Base-by-base conservation (phyloP, 2,113 vertebrate genomes). In the Scomber scombrus region DNA sequence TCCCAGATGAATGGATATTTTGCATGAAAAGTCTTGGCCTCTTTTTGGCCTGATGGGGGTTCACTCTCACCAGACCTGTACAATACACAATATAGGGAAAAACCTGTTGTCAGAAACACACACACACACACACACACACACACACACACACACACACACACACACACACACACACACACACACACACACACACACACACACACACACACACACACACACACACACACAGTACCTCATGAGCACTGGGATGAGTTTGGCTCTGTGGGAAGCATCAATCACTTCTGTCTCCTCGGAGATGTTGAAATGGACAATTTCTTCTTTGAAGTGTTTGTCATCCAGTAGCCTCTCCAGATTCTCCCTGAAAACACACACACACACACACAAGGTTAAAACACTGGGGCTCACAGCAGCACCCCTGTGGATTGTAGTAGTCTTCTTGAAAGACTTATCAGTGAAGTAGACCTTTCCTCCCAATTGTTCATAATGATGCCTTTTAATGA, bases 291-390 rank as follows among this genome's bases (percentile, higher is more conserved):
- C 98, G 14, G 97, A 96, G 85, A 99, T 96, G 90, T 95, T 97
- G 86, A 99, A 99, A 92, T 96, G 97, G 19, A 97, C 94, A 16
- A 99, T 97, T 92, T 99, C 98, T 78, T 99, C 97, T 90, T 98
- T 99, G 92, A 99, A 99, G 86, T 91, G 95, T 91, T 95, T 97
- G 91, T 99, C 98, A 0, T 99, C 96, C 83, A 99, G 92, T 0
- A 99, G 92, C 55, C 95, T 95, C 91, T 97, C 93, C n/a, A 99
- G 95, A 74, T 97, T 98, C 86, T 97, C 97, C 89, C 98, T 99
- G 85, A 34, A 71, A 83, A 90, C 9, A 65, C 40, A 75, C 57
- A 69, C 11, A 84, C 13, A 62, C 13, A 82, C 11, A 49, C 8
- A 31, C 29, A 64, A 46, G 29, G 69, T 72, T 3, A 75, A 73